Conservation (phyloP, 2,797 vertebrate genomes). For the Linurgus olivaceus region DNA sequence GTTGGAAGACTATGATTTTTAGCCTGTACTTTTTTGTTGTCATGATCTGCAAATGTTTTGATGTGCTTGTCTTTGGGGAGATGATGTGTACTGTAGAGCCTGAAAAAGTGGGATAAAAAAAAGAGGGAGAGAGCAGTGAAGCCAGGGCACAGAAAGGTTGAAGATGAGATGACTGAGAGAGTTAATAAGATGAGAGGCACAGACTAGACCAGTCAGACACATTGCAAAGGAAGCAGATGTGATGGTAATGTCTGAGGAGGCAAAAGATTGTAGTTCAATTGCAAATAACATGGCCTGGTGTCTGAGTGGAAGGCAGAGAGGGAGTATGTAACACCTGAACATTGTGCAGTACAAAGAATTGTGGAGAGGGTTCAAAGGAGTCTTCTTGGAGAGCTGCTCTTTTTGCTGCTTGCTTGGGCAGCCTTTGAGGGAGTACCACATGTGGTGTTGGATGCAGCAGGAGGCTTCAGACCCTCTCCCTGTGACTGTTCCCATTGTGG, state of each 20-base stretch:
- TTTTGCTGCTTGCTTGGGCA: not conserved
- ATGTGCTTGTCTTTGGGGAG: not conserved
- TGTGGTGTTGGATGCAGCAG: not conserved
- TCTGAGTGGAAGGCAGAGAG: not conserved
- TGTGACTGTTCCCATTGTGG: accelerated
- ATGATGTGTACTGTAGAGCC: not conserved
- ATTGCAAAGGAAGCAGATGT: not conserved
- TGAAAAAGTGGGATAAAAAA: not conserved
- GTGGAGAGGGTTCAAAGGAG: not conserved
- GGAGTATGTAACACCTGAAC: not conserved
- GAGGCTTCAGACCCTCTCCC: not conserved
- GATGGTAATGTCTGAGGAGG: not conserved
- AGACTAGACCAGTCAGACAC: not conserved
- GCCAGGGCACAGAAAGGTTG: not conserved
- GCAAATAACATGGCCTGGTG: not conserved
- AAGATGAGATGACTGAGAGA: not conserved
- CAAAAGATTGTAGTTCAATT: not conserved
- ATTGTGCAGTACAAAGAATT: not conserved
- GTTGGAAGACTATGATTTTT: not conserved
- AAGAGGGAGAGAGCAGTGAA: not conserved
- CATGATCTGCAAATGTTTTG: not conserved
- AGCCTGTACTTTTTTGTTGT: not conserved
- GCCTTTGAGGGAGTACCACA: accelerated
- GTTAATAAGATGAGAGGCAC: not conserved
- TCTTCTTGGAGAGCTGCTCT: not conserved